Evolutionary conservation across 2,113 vertebrate species (phyloP).

Genomic region (Xiphorhynchus elegans): DNA sequence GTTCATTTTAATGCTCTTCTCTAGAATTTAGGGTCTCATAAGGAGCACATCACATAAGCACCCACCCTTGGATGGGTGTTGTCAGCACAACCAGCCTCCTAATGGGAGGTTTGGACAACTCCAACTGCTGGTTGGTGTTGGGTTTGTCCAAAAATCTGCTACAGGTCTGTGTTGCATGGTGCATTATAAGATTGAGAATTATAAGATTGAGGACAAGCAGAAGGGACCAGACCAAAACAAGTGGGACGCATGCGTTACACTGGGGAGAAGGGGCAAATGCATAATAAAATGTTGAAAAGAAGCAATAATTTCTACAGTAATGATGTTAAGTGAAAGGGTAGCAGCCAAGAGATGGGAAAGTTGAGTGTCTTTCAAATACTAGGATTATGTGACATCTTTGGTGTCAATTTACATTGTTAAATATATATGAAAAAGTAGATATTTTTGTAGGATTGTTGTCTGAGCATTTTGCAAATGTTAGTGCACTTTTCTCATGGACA

Average conservation of each 20-base stretch:
- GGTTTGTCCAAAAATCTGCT: neutral
- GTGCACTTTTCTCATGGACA: too few species aligned
- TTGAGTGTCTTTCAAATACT: neutral
- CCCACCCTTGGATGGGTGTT: neutral
- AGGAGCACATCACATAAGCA: neutral
- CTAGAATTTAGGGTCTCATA: neutral
- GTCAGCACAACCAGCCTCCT: neutral
- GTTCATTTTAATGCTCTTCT: neutral
- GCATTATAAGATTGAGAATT: neutral
- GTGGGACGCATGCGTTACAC: neutral
- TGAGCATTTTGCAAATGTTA: neutral
- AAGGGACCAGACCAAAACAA: neutral
- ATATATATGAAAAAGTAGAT: neutral
- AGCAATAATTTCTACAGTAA: neutral
- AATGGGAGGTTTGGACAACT: neutral
- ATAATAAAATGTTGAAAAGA: neutral
- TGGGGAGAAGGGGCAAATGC: neutral
- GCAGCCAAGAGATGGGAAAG: neutral
- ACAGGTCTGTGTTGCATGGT: neutral
- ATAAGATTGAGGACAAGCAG: too few species aligned
- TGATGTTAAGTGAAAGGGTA: neutral
- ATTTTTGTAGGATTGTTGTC: neutral
- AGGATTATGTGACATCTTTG: neutral
- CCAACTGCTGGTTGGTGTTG: neutral
- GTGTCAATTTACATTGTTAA: neutral